Base-by-base conservation (phyloP, 2,113 vertebrate species). In the Zonotrichia leucophrys region DNA sequence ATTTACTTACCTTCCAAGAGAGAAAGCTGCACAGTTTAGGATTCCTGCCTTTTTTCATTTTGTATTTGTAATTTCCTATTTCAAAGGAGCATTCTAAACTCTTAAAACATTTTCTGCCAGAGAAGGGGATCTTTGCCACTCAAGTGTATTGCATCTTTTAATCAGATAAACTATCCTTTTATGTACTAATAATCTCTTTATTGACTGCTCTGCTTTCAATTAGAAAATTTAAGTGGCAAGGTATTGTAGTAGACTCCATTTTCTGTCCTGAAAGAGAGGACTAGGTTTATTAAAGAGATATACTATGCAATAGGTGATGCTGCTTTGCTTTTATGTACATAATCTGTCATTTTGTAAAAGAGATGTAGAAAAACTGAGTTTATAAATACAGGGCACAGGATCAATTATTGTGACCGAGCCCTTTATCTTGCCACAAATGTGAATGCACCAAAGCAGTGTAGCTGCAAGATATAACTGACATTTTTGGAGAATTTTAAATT, bases 301-400 rank as follows among this genome's bases (percentile, higher is more conserved):
- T 37, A 39, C 9, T 63, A 10, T 44, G 66, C 6, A 5, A 56
- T 22, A 91, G 27, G 49, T 80, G 39, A 15, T 87, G 41, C 72
- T 81, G 20, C 62, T 92, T 79, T 41, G 3, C 7, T 76, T 89
- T 70, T 67, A 47, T 58, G 66, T 85, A 82, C 28, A 7, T 82
- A 47, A 83, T 89, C 42, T 92, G 37, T 84, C 66, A 77, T 90
- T 73, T 92, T 46, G 37, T 37, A 92, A 92, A 50, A 95, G 53
- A 87, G 47, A 92, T 31, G 20, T 69, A 55, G 89, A 50, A 88
- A 77, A 67, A 60, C 2, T 39, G 67, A 77, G 53, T 59, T 75
- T 25, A 28, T 63, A 93, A 80, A 60, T 87, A 44, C 12, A 84
- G 31, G 27, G 18, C 37, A 73, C 7, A 20, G 49, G 83, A 78